Evolutionary conservation across 2,797 vertebrate genomes (phyloP).

Genomic region (Darevskia nairensis): DNA sequence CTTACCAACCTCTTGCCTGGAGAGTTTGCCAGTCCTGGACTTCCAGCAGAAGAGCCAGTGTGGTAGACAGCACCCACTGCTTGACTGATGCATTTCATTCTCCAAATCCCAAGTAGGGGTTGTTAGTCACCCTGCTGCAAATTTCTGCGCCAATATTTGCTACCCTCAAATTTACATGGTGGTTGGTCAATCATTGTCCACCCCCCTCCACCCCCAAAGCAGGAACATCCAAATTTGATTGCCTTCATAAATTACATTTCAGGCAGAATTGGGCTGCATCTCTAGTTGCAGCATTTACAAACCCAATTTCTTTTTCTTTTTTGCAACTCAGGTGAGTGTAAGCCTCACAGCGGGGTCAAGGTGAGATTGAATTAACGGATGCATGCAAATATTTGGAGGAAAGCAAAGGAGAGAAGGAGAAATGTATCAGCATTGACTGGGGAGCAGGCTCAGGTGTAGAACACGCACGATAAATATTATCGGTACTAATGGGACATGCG

Average conservation of each 20-base stretch:
- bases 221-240: background rate
- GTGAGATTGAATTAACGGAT: constrained; percentile 20
- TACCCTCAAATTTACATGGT: background rate
- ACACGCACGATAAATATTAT: constrained; percentile 24
- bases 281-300: background rate
- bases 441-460: constrained; percentile 32
- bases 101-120: background rate
- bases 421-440: background rate
- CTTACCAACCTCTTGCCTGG: background rate
- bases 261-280: background rate
- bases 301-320: background rate
- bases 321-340: background rate
- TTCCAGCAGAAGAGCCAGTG: background rate
- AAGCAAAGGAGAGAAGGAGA: constrained; percentile 1
- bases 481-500: constrained; percentile 13
- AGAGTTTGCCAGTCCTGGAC: background rate
- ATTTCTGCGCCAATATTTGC: background rate
- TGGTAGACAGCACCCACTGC: background rate
- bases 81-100: background rate
- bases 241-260: background rate
- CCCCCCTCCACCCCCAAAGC: background rate
- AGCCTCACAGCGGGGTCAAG: background rate
- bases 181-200: rapidly evolving
- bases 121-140: background rate
- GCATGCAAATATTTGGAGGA: constrained; percentile 19